These are phyloP conservation scores for Gibbula magus DNA, from an alignment of 2,888 invertebrate genomes.

Conservation along the genomic window DNA sequence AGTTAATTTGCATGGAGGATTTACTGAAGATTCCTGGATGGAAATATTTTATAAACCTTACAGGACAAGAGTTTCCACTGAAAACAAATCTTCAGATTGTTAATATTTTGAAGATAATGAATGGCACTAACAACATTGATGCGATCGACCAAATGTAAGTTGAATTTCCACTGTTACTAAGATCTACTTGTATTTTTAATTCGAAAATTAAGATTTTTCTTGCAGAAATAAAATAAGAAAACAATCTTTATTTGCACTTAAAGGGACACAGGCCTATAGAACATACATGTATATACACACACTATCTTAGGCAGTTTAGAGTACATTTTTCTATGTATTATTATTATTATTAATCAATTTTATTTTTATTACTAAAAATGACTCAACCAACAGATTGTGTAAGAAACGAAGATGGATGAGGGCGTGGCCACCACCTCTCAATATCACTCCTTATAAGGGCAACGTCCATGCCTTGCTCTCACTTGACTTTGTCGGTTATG, in stretches of 20 bases:
- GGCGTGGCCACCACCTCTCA: not conserved
- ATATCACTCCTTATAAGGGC: conserved; percentile 26
- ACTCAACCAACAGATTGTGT: not conserved
- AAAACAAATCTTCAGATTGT: conserved; percentile 25
- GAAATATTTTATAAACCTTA: conserved; percentile 27
- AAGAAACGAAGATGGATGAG: not conserved
- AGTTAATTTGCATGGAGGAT: conserved; percentile 22
- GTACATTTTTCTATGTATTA: no score
- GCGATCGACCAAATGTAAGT: not conserved
- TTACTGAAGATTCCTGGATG: not conserved
- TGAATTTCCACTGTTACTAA: not conserved
- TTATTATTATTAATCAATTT: no score
- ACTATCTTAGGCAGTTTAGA: no score
- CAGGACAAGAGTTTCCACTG: conserved; percentile 20
- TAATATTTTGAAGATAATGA: not conserved
- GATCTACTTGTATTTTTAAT: not conserved
- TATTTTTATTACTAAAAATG: no score
- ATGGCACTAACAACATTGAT: conserved; percentile 22
- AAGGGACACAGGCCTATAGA: no score
- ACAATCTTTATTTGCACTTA: no score
- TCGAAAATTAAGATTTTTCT: no score
- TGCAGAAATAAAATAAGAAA: no score
- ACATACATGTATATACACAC: no score
- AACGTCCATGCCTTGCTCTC: conserved; percentile 49
- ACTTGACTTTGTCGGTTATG: conserved; percentile 50